Base-by-base conservation (phyloP, 1,140 invertebrate genomes). In the Zaprionus gabonicus region DNA sequence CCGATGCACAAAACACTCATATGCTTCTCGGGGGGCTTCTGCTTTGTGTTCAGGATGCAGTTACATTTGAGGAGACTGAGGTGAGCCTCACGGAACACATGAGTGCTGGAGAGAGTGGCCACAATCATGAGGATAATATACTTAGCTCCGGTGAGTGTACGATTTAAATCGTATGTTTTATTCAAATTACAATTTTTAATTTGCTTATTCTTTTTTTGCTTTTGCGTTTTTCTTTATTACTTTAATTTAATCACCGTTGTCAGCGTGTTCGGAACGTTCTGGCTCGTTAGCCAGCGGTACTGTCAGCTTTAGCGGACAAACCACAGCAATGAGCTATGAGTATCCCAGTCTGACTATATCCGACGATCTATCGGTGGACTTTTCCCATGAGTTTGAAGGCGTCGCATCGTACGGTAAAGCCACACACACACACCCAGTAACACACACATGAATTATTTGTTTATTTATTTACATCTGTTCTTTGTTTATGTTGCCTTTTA, bases 1-100 rank as follows among this genome's bases (percentile, higher is more conserved):
- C 95, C 1, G 97, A 98, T 94, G 95, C 97, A 2, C 94, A 95
- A 67, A 99, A 99, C 92, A 97, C 97, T 5, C 98, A 99, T 82
- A 97, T 98, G 96, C 93, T 98, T 23, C 93, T 98, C 44, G 97
- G 96, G 36, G 97, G 97, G 34, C 93, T 98, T 49, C 94, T 97
- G 78, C 92, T 97, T 36, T 95, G 96, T 74, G 96, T 98, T 4
- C 96, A 97, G 93, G 97, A 98, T 92, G 95, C 97, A n/a, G 96
- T 96, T 1, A 94, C 95, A 46, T 95, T 95, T 81, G 97, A 98
- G 93, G 95, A 96, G 87, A 94, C 95, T 5, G 96, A 97, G 51
- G 44, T 83, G 31, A 73, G 65, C 7, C 74, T 71, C 1, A 25
- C 71, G 46, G 95, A 95, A 82, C 93, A 95, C 10, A 93, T 94